Conservation (phyloP, 1,140 invertebrate species). For the Drosophila bocqueti region DNA sequence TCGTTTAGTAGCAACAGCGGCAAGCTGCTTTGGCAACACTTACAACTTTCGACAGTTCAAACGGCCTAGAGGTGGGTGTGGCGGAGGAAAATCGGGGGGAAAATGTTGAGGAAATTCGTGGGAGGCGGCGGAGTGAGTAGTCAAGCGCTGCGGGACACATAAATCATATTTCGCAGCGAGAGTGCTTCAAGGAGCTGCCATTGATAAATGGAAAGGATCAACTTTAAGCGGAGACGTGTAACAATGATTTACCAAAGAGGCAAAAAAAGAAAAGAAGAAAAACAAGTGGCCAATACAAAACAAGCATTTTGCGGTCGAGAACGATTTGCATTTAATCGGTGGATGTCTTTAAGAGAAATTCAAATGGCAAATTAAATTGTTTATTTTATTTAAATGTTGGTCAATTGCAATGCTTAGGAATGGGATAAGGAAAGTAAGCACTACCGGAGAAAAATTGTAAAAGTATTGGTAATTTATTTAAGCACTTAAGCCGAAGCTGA, state of each 20-base stretch:
- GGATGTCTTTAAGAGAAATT: background rate
- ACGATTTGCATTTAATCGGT: conserved; percentile 22
- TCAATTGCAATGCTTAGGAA: background rate
- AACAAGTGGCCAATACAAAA: conserved; percentile 27
- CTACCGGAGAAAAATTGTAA: too few species aligned
- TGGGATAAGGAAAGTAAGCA: background rate
- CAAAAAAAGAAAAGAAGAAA: background rate
- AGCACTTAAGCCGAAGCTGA: background rate
- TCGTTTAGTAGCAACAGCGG: conserved; percentile 69
- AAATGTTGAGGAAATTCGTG: background rate
- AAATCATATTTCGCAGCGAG: conserved; percentile 73
- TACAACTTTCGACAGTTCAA: conserved; percentile 82
- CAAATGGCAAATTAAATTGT: background rate
- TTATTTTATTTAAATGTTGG: background rate
- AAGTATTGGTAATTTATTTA: background rate
- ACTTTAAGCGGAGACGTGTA: conserved; percentile 51
- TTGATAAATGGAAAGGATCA: conserved; percentile 58
- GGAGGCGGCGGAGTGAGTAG: conserved; percentile 11
- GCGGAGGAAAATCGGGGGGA: background rate
- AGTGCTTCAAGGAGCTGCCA: conserved; percentile 44
- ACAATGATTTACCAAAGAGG: conserved; percentile 42
- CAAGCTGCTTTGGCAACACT: conserved; percentile 77
- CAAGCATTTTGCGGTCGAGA: conserved; percentile 3
- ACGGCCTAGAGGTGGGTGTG: conserved; percentile 22
- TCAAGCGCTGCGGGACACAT: conserved; percentile 62